Evolutionary conservation across 2,113 vertebrate genomes (phyloP), one percentile per base, ranked within the genome.

Genomic region (Egretta garzetta): DNA sequence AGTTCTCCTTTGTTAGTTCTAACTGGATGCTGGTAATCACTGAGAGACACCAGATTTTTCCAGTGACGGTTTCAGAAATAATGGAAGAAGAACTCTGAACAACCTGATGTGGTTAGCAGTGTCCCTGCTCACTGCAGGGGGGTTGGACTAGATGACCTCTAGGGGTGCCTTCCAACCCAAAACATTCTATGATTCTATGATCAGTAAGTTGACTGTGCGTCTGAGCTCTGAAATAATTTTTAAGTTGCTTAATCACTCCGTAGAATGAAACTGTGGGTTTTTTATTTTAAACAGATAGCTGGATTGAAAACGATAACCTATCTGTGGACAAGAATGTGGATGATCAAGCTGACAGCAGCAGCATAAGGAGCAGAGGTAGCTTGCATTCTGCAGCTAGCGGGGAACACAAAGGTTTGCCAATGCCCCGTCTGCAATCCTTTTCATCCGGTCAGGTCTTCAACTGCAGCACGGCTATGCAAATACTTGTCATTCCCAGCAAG

Each of bases 401-500:
- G 16, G 98, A 99, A 37, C 99, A 99, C 96, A 98, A 98, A 88
- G 99, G 99, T 28, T 96, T 99, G 87, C 99, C 99, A 13, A 99
- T 99, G 99, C 99, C 99, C 8, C 98, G 99, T 4, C 98, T 99
- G 32, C 99, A 99, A 75, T 97, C 99, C 12, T 99, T 99, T 95
- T 98, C 98, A 12, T 76, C 98, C 0, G 99, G 99, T 27, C 99
- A 99, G 98, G 99, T 99, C 91, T 99, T 99, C 98, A 99, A 99
- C 98, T 97, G 98, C 96, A 99, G 99, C 95, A 92, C 96, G 2
- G 97, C 98, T 3, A 97, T 76, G 86, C 99, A 99, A 96, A 98
- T 99, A 76, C 98, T 99, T 55, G 99, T 99, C 95, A 98, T 99
- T 91, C 99, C 99, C 87, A 98, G 99, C 98, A 98, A 98, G 52